Base-by-base conservation (phyloP, 2,113 vertebrate species). In the Notothenia coriiceps region DNA sequence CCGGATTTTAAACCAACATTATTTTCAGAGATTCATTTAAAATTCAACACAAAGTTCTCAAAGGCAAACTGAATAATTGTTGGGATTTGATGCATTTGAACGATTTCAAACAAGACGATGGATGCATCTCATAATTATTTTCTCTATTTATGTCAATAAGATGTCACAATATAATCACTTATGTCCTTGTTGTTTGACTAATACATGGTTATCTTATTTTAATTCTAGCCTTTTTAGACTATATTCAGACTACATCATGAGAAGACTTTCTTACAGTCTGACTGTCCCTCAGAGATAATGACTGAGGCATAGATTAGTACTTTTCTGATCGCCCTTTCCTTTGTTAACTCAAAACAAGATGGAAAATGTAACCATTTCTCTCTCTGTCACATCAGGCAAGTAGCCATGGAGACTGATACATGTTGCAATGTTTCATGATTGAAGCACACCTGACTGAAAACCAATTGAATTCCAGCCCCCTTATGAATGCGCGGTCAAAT, bases 391-490 rank as follows among this genome's bases (percentile, higher is more conserved):
- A 56, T 56, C 29, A 29, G 14, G 22, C 12, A 10, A 2, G 40
- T 46, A 22, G 57, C 0, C 18, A 57, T 33, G 20, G 20, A 57
- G 49, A 44, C 56, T 49, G 55, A n/a, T 64, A 17, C 60, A 56
- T 51, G 49, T 18, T 40, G 25, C 2, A 14, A 13, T 71, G 54
- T 67, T 55, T 62, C 46, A 56, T 47, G 62, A 35, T 51, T 35
- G 10, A 51, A 50, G 44, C 51, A 59, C 60, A 77, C 57, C 64
- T 69, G 51, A 18, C 43, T 57, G 46, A 54, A 52, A 20, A 54
- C 64, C 70, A 70, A 73, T 62, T 55, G 18, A 78, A 62, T 82
- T 56, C 20, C 44, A 50, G 14, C 33, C n/a, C 2, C 1, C 6
- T 5, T 50, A 22, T 52, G 14, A 64, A 51, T 69, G 29, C 55